Evolutionary conservation across 2,888 invertebrate species (phyloP), one percentile per base, ranked within the genome.

Genomic region (Linnaemya tessellans): DNA sequence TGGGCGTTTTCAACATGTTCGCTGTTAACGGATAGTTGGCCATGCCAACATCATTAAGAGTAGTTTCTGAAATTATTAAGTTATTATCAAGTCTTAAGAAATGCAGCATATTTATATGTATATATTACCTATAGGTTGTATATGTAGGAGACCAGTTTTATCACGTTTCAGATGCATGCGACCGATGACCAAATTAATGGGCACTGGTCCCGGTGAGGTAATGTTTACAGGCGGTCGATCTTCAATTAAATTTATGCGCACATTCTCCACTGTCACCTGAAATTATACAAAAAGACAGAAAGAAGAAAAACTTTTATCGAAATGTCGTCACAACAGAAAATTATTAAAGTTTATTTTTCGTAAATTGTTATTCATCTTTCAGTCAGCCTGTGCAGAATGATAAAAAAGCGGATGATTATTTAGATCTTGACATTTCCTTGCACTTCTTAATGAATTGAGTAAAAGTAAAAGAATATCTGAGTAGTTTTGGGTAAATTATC

Each of bases 211-310:
- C 0, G 97, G 97, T 1, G 97, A 96, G 7, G 97, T 96, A 86
- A 97, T 96, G 89, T 95, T 95, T 73, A 95, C 95, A 1, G 96
- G 95, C 1, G 96, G 96, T 70, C 97, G 94, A 93, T 98, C 98
- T 93, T 98, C 98, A 89, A 96, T 94, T 87, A 97, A 93, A 89
- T 95, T 95, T 11, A 97, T 92, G 79, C 95, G 95, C 65, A 97
- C 94, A 91, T 96, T 96, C 90, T 96, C 96, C 90, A 97, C 92
- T 86, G 94, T 92, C 13, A 97, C 94, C 97, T 97, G 43, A 75
- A 54, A 43, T 30, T 15, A 41, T 51, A 62, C 13, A 3, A n/a
- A 3, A 58, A 54, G 11, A 35, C 3, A 30, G 2, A 30, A 30
- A 8, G n/a, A 41, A 41, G 20, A 13, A 18, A 51, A 20, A 1